Evolutionary conservation across 2,113 vertebrate genomes (phyloP).

Genomic region (Ovis canadensis): DNA sequence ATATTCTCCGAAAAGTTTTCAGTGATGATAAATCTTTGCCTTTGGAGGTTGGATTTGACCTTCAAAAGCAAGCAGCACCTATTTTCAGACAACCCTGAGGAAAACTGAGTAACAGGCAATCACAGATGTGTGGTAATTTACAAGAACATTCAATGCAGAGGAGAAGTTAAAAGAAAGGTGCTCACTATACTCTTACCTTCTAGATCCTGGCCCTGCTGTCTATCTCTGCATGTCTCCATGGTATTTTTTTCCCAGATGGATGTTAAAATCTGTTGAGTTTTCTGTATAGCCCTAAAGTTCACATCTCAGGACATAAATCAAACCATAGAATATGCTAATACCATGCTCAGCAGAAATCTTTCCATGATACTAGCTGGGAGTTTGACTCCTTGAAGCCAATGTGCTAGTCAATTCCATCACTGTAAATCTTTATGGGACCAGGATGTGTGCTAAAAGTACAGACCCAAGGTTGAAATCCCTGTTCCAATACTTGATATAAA

Average conservation of each 20-base stretch:
- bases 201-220: not conserved
- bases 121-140: not conserved
- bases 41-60: not conserved
- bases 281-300: not conserved
- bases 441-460: not conserved
- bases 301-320: not conserved
- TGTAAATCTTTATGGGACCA: not conserved
- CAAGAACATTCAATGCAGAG: not conserved
- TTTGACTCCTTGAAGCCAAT: not conserved
- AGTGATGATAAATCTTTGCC: not conserved
- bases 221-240: not conserved
- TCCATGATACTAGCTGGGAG: not conserved
- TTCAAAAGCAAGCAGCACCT: conserved; percentile 7
- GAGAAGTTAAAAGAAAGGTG: not conserved
- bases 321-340: not conserved
- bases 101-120: not conserved
- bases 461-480: not conserved
- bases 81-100: not conserved
- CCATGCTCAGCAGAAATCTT: not conserved
- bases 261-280: not conserved
- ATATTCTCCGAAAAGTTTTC: not conserved
- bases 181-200: not conserved
- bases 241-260: not conserved
- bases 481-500: not conserved
- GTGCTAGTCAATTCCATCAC: not conserved